Base-by-base conservation (phyloP, 2,113 vertebrate genomes). In the Peromyscus maniculatus region DNA sequence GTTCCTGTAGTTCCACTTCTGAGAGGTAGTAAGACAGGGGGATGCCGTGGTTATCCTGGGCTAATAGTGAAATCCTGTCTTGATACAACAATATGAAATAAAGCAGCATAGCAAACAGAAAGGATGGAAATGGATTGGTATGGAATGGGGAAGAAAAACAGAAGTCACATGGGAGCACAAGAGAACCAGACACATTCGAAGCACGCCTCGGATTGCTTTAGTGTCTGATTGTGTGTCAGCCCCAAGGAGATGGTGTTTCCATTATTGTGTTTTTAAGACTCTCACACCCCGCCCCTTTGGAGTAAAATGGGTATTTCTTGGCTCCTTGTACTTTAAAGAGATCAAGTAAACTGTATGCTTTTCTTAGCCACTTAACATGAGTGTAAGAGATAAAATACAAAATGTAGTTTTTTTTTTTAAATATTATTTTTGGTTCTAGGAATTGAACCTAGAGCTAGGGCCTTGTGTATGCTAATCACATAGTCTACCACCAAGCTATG, bases 261-360 rank as follows among this genome's bases (percentile, higher is more conserved):
- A 21, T 64, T 84, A 31, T 46, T 87, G 39, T 72, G 64, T 57
- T 94, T 95, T 59, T 33, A 80, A 72, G 87, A 93, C 64, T n/a
- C 31, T 15, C 33, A 26, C 83, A 87, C 64, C 46, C 19, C 22
- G 39, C 67, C 55, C 10, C 49, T 72, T 87, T 96, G 78, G 67
- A 95, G 80, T 90, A 67, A 91, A 55, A 15, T 19, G 36, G 96
- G 33, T 89, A 71, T 24, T 92, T 84, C 39, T 93, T 92, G 24
- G 43, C 79, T 97, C 36, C 66, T 95, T 86, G 21, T 3, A 83
- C 26, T 86, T 91, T 94, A 83, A 97, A 93, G 52, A 91, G 22
- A 39, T 94, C 77, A 89, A 64, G 9, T 74, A 55, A 87, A 26
- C 52, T 97, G 64, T 26, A 59, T 67, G 49, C 12, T 95, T 46